Evolutionary conservation across 2,888 invertebrate genomes (phyloP).

Genomic region (Phymatocera aterrima): DNA sequence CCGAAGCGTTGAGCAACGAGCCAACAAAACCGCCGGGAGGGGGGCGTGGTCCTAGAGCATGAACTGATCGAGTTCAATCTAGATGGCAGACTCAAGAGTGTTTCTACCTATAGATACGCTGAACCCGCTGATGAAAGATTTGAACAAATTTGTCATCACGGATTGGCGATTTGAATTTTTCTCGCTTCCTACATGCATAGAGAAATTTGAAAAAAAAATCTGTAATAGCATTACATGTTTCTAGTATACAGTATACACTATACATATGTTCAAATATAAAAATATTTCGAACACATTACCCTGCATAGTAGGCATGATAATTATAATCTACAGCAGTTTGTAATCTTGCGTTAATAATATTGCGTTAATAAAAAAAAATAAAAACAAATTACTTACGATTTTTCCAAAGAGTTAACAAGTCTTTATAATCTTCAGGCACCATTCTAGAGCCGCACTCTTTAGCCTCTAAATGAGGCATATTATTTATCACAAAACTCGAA

Average conservation of each 20-base stretch:
- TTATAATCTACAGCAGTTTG: no score
- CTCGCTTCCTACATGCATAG: no score
- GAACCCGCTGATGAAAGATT: no score
- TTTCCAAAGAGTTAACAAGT: conserved; percentile 61
- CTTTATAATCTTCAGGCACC: conserved; percentile 59
- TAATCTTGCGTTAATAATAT: no score
- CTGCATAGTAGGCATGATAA: no score
- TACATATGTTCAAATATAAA: no score
- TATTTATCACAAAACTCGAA: background rate
- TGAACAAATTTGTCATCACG: no score
- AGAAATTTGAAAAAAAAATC: no score
- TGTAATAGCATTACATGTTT: no score
- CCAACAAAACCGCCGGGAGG: background rate
- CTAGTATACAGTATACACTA: no score
- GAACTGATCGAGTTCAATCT: background rate
- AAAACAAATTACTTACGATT: conserved; percentile 59
- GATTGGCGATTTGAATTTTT: no score
- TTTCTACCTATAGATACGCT: background rate
- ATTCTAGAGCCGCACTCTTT: conserved; percentile 50
- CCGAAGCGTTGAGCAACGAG: background rate
- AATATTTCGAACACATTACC: no score
- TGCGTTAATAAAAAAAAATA: background rate
- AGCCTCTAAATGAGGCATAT: conserved; percentile 57
- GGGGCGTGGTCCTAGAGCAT: background rate
- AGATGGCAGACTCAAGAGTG: conserved; percentile 26